A percentile compares a stretch with the other conserved stretches of the same genome.
Evolutionary conservation across 2,888 invertebrate genomes (phyloP).

Genomic region (Netelia virgata): DNA sequence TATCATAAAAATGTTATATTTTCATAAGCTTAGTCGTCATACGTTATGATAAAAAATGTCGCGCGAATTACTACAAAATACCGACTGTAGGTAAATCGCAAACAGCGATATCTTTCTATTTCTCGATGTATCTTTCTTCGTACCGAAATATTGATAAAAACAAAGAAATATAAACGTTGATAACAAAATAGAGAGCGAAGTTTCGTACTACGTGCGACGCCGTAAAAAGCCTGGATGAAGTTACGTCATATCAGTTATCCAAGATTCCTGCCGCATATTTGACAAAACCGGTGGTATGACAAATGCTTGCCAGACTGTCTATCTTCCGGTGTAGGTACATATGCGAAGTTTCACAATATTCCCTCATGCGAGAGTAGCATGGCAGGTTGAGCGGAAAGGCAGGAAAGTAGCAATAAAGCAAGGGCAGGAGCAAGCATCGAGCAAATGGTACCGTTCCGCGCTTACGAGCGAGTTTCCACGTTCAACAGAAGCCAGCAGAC

Average conservation of each 20-base stretch:
- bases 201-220: neutral
- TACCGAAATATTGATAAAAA: neutral
- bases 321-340: conserved; percentile 27
- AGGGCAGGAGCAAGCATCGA: conserved; percentile 20
- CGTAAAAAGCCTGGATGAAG: conserved; percentile 12
- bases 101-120: too few relatives aligned
- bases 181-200: conserved; percentile 4
- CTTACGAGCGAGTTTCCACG: conserved; percentile 57
- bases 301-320: conserved; percentile 16
- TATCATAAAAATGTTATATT: too few relatives aligned
- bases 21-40: too few relatives aligned
- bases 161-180: too few relatives aligned
- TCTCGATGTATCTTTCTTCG: neutral
- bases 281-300: conserved; percentile 18
- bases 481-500: conserved; percentile 42
- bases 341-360: conserved; percentile 31
- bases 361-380: conserved; percentile 10
- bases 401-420: conserved; percentile 54
- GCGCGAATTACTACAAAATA: too few relatives aligned
- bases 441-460: neutral
- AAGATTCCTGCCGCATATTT: conserved; percentile 32
- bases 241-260: conserved; percentile 21
- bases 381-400: conserved; percentile 25
- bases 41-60: too few relatives aligned
- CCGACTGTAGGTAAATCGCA: too few relatives aligned